Percentiles rank a stretch among this genome's conserved stretches.
Evolutionary conservation across 1,140 invertebrate species (phyloP).

Genomic region (Lepidurus packardi): DNA sequence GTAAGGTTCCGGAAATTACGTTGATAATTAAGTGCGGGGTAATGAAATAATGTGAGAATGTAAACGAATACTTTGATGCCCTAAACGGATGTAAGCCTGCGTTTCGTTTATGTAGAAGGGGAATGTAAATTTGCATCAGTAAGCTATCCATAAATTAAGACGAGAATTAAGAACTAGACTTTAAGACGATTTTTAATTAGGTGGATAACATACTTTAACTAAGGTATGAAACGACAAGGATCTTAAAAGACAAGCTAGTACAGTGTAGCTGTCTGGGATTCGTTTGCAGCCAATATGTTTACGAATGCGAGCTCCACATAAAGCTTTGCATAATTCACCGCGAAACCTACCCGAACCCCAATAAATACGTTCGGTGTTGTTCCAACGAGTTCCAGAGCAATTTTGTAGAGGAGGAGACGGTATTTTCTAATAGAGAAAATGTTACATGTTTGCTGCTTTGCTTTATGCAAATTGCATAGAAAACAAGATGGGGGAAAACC

Average conservation of each 20-base stretch:
- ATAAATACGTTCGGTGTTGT: neutral
- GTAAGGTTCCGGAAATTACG: too few relatives aligned
- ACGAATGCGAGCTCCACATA: neutral
- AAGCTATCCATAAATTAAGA: too few relatives aligned
- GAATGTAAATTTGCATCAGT: too few relatives aligned
- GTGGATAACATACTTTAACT: neutral
- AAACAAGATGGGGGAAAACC: neutral
- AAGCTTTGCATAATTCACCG: constrained; percentile 18
- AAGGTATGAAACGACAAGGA: neutral
- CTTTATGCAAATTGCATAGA: neutral
- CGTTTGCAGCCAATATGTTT: constrained; percentile 9
- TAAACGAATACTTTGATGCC: too few relatives aligned
- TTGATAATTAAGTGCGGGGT: too few relatives aligned
- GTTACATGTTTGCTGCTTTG: neutral
- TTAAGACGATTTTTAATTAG: neutral
- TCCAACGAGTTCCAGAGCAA: neutral
- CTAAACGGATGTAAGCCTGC: too few relatives aligned
- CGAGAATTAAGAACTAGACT: too few relatives aligned
- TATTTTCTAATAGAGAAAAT: neutral
- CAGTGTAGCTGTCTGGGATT: neutral
- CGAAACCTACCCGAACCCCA: neutral
- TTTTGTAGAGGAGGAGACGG: neutral
- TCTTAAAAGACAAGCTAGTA: neutral
- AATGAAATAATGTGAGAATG: too few relatives aligned
- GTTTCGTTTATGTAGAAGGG: too few relatives aligned